Conservation (phyloP, 2,888 invertebrate genomes). For the Drosophila melanosoma region DNA sequence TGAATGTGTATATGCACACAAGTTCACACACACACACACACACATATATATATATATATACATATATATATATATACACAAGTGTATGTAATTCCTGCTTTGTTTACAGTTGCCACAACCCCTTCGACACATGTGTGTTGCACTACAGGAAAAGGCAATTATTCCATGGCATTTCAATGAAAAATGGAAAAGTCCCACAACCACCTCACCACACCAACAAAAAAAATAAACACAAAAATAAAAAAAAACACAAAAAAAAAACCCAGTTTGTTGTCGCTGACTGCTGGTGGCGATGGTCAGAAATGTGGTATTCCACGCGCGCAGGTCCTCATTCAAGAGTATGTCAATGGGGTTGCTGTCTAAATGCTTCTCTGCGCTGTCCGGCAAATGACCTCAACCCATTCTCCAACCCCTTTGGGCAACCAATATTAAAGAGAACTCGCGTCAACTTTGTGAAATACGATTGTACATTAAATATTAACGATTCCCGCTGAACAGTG, state of each 20-base stretch:
- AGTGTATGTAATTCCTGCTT: conserved; percentile 21
- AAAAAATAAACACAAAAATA: background rate
- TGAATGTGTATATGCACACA: background rate
- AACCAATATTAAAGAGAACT: conserved; percentile 39
- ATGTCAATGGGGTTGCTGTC: conserved; percentile 72
- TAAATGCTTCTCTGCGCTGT: conserved; percentile 44
- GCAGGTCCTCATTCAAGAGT: conserved; percentile 63
- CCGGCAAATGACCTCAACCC: conserved; percentile 2
- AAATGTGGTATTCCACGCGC: conserved; percentile 68
- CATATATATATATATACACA: background rate
- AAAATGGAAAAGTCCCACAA: conserved; percentile 71
- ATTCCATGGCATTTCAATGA: conserved; percentile 75
- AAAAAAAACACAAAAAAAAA: background rate
- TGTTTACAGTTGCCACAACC: conserved; percentile 41
- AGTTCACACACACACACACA: background rate
- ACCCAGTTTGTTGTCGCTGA: conserved; percentile 2
- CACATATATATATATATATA: background rate
- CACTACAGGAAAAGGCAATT: conserved; percentile 77
- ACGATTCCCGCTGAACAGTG: conserved; percentile 59
- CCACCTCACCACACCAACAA: background rate
- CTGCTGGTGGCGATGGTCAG: conserved; percentile 59
- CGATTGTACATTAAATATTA: conserved; percentile 83
- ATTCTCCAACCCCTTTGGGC: conserved; percentile 1
- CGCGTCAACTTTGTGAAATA: conserved; percentile 64
- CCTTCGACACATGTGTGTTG: conserved; percentile 19